Evolutionary conservation across 2,113 vertebrate genomes (phyloP), one percentile per base, ranked within the genome.

Genomic region (Notothenia rossii): DNA sequence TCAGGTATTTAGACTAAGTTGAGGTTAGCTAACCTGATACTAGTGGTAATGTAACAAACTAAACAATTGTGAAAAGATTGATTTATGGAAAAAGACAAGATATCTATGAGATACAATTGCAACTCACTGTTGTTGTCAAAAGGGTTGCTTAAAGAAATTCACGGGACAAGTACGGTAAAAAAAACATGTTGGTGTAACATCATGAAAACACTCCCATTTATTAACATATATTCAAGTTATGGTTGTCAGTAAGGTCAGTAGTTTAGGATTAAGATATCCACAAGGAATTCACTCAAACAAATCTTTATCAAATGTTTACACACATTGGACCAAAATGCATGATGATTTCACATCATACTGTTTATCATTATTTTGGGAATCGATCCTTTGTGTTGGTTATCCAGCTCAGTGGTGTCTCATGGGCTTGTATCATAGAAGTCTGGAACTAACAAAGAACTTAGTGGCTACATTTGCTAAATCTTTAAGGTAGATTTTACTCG

Each of bases 121-220:
- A 56, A 29, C 8, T 18, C 0, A 6, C 29, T 63, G n/a, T 46
- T 33, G 36, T 45, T 25, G 10, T 5, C 51, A 29, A 13, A 49
- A 55, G 13, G 9, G 36, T 45, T 55, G 11, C 55, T 46, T 49
- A 12, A 65, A 13, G 9, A 72, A 13, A 29, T 7, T 55, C 15
- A 74, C 2, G 12, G 15, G 8, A 33, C 25, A 83, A 62, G n/a
- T 72, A 75, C 29, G 75, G 55, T 78, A 59, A 75, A 40, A 45
- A 45, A 75, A 20, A 54, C 54, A 72, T 54, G 22, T 77, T n/a
- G 40, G 48, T 46, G 58, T 25, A 29, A 66, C 51, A 46, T 36
- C 58, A 25, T 61, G 46, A 43, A 62, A 70, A 77, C 86, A 86
- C 83, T 89, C 50, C 13, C 13, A n/a, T 65, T 71, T 53, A 56